Evolutionary conservation across 2,113 vertebrate species (phyloP).

Genomic region (Gobio gobio): DNA sequence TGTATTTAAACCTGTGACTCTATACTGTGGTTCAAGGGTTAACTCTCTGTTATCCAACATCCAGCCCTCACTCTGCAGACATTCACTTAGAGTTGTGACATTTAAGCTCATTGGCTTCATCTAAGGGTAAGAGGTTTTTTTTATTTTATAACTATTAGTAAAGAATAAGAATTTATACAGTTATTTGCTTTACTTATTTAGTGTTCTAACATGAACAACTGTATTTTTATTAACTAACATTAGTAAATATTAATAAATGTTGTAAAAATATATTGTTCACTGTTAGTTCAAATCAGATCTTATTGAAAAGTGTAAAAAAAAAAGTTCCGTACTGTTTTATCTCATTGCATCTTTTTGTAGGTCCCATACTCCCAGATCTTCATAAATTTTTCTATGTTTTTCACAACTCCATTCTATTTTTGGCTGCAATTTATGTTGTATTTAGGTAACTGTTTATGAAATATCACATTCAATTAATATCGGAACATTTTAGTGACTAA

Average conservation of each 20-base stretch:
- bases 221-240: too few relatives aligned
- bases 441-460: not conserved
- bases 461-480: not conserved
- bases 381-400: not conserved
- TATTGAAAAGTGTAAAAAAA: too few relatives aligned
- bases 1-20: not conserved
- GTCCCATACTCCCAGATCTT: not conserved
- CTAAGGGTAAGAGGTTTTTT: not conserved
- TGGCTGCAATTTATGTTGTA: not conserved
- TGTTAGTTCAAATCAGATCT: too few relatives aligned
- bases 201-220: too few relatives aligned
- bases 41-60: not conserved
- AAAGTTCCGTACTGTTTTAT: too few relatives aligned
- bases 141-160: not conserved
- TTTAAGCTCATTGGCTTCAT: not conserved
- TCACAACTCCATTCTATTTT: not conserved
- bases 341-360: not conserved
- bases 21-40: slow-evolving; percentile 5
- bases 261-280: too few relatives aligned
- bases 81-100: not conserved
- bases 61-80: slow-evolving; percentile 1
- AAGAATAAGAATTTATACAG: not conserved
- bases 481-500: not conserved
- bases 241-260: too few relatives aligned
- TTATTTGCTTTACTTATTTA: not conserved